Evolutionary conservation across 64 coral and sea anemone genomes (phyloP).

Genomic region (Stichodactyla helianthus): DNA sequence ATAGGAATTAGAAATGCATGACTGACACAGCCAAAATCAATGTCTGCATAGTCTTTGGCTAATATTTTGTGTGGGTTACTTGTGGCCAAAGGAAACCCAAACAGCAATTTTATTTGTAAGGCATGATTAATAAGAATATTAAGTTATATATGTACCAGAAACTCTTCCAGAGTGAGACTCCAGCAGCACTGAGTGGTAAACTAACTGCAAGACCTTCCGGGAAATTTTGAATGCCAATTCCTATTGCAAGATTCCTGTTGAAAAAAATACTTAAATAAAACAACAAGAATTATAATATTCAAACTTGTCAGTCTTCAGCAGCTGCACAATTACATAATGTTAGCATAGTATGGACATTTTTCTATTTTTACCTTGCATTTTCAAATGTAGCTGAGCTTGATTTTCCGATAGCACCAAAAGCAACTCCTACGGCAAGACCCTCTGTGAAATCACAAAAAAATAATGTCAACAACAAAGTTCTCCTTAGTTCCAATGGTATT

Average conservation of each 20-base stretch:
- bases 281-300: no score
- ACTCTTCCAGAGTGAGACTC: conserved; percentile 74
- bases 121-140: neutral
- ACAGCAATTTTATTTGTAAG: neutral
- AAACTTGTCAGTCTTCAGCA: no score
- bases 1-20: neutral
- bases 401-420: conserved; percentile 98
- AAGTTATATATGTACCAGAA: conserved; percentile 58
- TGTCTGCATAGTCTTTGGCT: no score
- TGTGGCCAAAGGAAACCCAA: neutral
- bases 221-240: conserved; percentile 98
- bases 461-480: no score
- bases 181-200: conserved; percentile 77
- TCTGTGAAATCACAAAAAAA: conserved; percentile 40
- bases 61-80: neutral
- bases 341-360: neutral
- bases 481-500: no score
- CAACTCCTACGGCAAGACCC: conserved; percentile 96
- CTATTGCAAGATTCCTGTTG: conserved; percentile 90
- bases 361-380: conserved; percentile 82
- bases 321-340: neutral
- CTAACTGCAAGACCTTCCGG: conserved; percentile 96
- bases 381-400: conserved; percentile 91
- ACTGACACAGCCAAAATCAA: neutral
- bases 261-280: neutral